Percentiles rank a stretch among this genome's conserved stretches.
phyloP scores from a whole-genome alignment of 2,113 vertebrate species.

The Notarius lentiginosus region DNA sequence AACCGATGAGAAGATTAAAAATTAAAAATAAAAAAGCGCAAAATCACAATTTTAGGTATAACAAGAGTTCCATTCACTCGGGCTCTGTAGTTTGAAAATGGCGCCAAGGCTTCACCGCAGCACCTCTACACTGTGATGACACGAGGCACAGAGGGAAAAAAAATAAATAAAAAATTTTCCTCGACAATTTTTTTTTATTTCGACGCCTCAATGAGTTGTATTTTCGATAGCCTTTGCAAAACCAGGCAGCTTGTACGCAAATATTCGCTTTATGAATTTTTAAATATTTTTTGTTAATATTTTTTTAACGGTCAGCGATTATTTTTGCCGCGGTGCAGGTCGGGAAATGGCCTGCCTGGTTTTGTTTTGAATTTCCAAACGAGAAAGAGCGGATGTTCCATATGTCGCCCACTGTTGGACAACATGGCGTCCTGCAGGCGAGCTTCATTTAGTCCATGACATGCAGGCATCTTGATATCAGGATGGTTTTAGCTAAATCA shows the following conservation, averaged over 20 bases:
- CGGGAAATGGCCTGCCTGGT: constrained; percentile 48
- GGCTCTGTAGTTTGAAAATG: constrained; percentile 57
- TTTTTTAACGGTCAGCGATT: constrained; percentile 52
- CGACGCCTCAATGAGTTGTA: not conserved
- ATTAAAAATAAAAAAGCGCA: not conserved
- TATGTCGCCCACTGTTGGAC: constrained; percentile 44
- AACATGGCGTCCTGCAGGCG: not conserved
- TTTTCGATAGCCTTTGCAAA: constrained; percentile 12
- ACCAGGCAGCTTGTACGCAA: not conserved
- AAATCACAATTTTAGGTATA: constrained; percentile 30
- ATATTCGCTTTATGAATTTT: constrained; percentile 40
- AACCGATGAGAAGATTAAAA: not conserved
- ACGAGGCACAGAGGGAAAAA: constrained; percentile 46
- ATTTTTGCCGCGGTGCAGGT: constrained; percentile 50
- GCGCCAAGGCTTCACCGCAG: constrained; percentile 50
- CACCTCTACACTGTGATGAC: constrained; percentile 51
- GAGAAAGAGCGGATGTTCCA: constrained; percentile 9
- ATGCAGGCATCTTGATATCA: not conserved
- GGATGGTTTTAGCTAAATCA: not conserved
- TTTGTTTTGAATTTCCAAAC: constrained; percentile 55
- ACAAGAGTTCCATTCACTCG: constrained; percentile 50
- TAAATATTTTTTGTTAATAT: constrained; percentile 45
- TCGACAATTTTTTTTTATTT: constrained; percentile 28
- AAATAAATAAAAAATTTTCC: constrained; percentile 51
- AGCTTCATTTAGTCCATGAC: not conserved